These are phyloP conservation scores for Fistularia tabacaria DNA, from an alignment of 2,797 vertebrate genomes.

Conservation along the genomic window DNA sequence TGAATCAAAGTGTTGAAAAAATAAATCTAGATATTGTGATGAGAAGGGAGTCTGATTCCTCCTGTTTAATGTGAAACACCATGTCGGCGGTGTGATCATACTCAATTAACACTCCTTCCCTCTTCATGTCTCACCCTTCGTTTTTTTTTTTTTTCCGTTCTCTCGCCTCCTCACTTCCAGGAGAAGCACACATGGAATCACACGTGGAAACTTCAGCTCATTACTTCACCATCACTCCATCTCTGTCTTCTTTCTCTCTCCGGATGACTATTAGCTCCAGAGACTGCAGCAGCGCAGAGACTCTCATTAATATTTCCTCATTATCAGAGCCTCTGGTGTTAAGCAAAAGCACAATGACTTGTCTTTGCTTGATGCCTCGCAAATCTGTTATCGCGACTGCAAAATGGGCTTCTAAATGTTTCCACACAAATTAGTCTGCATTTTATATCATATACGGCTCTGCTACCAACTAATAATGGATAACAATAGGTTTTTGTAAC, in stretches of 20 bases:
- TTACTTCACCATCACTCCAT: slow-evolving; percentile 37
- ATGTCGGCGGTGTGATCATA: slow-evolving; percentile 46
- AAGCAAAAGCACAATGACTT: slow-evolving; percentile 35
- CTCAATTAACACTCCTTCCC: slow-evolving; percentile 53
- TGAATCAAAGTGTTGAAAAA: slow-evolving; percentile 21
- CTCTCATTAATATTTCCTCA: slow-evolving; percentile 56
- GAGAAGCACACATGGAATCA: slow-evolving; percentile 26
- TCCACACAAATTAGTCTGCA: neutral
- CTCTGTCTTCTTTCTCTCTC: slow-evolving; percentile 28
- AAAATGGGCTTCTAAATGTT: slow-evolving; percentile 15
- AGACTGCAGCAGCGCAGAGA: slow-evolving; percentile 33
- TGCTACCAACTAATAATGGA: neutral
- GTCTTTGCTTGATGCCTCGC: slow-evolving; percentile 33
- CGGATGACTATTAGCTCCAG: slow-evolving; percentile 39
- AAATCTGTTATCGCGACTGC: slow-evolving; percentile 28
- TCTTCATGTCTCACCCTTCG: slow-evolving; percentile 32
- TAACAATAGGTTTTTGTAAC: neutral
- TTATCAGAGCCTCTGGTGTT: slow-evolving; percentile 35
- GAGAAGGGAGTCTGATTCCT: slow-evolving; percentile 13
- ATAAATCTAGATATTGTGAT: slow-evolving; percentile 13
- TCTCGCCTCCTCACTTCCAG: slow-evolving; percentile 7
- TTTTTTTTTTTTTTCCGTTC: neutral
- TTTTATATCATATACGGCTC: neutral
- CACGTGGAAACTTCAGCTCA: slow-evolving; percentile 33
- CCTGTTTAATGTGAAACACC: slow-evolving; percentile 31